These are phyloP conservation scores for Barypeithes pellucidus DNA, from an alignment of 2,888 invertebrate species.

Conservation along the genomic window DNA sequence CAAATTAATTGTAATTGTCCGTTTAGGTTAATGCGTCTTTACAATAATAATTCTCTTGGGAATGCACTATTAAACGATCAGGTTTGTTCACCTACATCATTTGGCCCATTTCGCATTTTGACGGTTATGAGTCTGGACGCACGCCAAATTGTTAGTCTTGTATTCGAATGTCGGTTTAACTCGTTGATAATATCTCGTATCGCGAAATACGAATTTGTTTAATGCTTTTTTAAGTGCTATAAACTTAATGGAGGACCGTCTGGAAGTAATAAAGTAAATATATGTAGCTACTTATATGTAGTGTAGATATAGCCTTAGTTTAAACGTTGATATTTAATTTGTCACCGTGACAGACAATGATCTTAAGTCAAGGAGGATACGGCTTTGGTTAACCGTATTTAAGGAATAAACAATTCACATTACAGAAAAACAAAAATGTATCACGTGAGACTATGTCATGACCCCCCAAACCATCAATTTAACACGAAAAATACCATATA, in stretches of 20 bases:
- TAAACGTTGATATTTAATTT: too few species aligned
- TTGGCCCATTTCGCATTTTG: constrained; percentile 45
- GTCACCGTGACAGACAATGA: too few species aligned
- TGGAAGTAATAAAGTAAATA: constrained; percentile 3
- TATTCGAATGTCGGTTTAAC: constrained; percentile 31
- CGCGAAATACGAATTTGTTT: constrained; percentile 22
- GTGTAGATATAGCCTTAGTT: too few species aligned
- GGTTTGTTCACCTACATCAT: constrained; percentile 47
- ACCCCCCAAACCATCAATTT: too few species aligned
- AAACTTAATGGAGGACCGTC: constrained; percentile 17
- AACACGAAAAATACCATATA: too few species aligned
- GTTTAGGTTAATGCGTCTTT: neutral
- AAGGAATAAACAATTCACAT: too few species aligned
- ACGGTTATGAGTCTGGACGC: constrained; percentile 34
- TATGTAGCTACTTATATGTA: too few species aligned
- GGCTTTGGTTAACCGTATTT: too few species aligned
- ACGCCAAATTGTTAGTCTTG: constrained; percentile 42
- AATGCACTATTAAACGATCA: constrained; percentile 26
- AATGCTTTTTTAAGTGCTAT: constrained; percentile 20
- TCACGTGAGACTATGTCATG: too few species aligned
- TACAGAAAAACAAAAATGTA: too few species aligned
- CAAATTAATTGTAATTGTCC: too few species aligned
- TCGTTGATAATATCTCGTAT: constrained; percentile 41
- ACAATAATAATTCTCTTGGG: constrained; percentile 6
- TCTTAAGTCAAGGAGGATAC: too few species aligned